These are phyloP conservation scores for Neoaliturus tenellus DNA, from an alignment of 2,888 invertebrate species.

Conservation along the genomic window DNA sequence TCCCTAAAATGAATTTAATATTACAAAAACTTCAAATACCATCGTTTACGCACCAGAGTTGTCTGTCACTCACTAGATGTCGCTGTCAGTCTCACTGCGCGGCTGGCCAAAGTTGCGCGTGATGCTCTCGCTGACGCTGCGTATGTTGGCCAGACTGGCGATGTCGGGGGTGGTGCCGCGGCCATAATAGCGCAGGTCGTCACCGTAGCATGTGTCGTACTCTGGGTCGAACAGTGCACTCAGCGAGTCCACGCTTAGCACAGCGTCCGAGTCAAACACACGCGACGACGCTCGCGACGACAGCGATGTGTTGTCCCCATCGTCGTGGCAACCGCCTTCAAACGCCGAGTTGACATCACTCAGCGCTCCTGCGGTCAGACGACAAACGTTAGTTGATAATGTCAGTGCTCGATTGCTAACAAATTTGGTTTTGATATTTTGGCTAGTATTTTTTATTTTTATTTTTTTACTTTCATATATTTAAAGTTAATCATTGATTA, in stretches of 20 bases:
- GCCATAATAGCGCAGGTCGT: conserved; percentile 71
- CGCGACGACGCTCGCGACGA: conserved; percentile 90
- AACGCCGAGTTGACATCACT: conserved; percentile 92
- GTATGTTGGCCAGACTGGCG: conserved; percentile 82
- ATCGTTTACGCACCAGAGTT: no score
- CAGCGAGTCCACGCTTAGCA: conserved; percentile 86
- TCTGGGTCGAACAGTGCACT: conserved; percentile 90
- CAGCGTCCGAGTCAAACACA: conserved; percentile 85
- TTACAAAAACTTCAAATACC: no score
- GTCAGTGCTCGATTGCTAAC: no score
- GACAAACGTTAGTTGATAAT: no score
- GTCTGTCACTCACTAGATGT: conserved; percentile 66
- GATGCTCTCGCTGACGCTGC: conserved; percentile 85
- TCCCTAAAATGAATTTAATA: no score
- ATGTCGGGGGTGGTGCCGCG: conserved; percentile 62
- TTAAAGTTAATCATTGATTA: no score
- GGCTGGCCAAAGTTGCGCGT: conserved; percentile 86
- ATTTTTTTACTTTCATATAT: no score
- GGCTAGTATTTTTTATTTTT: no score
- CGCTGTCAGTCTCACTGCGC: conserved; percentile 80
- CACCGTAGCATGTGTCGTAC: conserved; percentile 79
- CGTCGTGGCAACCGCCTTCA: conserved; percentile 73
- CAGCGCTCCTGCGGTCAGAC: conserved; percentile 81
- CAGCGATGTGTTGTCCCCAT: conserved; percentile 84
- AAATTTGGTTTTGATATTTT: no score